Evolutionary conservation across 2,113 vertebrate genomes (phyloP).

Genomic region (Oncorhynchus gorbuscha): DNA sequence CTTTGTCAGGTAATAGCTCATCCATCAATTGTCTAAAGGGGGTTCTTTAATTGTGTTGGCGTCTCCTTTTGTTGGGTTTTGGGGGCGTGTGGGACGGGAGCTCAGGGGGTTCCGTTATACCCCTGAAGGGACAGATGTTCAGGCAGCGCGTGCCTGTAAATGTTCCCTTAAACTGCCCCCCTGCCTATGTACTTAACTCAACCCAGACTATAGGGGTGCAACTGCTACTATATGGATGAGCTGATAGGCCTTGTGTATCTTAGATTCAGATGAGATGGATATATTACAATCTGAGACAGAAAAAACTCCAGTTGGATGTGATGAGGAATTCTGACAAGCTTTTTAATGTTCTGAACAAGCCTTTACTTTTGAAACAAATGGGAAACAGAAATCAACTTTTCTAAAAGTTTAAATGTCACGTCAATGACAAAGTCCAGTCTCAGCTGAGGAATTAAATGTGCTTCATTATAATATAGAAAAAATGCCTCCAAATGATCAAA

Average conservation of each 20-base stretch:
- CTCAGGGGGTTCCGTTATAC: slow-evolving; percentile 7
- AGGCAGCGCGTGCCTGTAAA: neutral
- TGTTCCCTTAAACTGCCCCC: neutral
- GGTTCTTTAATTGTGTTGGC: neutral
- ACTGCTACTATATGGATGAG: neutral
- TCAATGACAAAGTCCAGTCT: neutral
- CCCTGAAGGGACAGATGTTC: slow-evolving; percentile 1
- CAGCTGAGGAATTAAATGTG: neutral
- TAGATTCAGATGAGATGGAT: neutral
- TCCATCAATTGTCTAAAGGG: slow-evolving; percentile 18
- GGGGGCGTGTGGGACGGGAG: neutral
- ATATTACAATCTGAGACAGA: neutral
- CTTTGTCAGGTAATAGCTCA: slow-evolving; percentile 25
- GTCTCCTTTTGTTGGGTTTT: neutral
- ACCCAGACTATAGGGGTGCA: neutral
- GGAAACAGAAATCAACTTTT: neutral
- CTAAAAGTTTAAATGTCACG: slow-evolving; percentile 30
- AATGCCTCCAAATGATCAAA: neutral
- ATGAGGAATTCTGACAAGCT: neutral
- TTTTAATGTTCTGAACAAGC: neutral
- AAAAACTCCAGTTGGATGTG: neutral
- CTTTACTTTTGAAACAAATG: neutral
- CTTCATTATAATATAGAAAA: neutral
- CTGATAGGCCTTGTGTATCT: neutral
- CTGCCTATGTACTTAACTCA: neutral